Evolutionary conservation across 2,888 invertebrate genomes (phyloP).

Genomic region (Stegophylla sp.): DNA sequence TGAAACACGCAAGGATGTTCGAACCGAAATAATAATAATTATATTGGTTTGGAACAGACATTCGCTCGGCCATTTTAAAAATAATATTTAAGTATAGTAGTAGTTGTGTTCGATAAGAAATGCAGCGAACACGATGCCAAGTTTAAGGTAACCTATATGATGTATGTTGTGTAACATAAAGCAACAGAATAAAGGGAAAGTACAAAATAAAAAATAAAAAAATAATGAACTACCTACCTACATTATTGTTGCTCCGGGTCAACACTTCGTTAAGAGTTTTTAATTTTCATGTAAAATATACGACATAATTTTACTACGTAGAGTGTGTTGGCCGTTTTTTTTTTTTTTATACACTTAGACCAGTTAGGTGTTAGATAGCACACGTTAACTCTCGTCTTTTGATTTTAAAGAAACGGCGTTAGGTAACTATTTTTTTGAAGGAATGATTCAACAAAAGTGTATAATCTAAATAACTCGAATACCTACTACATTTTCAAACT

Average conservation of each 20-base stretch:
- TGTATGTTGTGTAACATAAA: constrained; percentile 46
- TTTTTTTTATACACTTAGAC: neutral
- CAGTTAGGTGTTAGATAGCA: neutral
- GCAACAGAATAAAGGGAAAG: constrained; percentile 55
- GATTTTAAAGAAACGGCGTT: too few relatives aligned
- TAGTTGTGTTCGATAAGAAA: constrained; percentile 18
- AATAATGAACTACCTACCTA: constrained; percentile 40
- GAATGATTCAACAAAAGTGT: too few relatives aligned
- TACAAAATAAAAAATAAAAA: constrained; percentile 58
- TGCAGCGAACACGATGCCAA: constrained; percentile 36
- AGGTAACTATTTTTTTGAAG: too few relatives aligned
- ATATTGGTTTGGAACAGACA: neutral
- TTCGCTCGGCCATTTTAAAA: neutral
- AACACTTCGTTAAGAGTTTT: constrained; percentile 32
- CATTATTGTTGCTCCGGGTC: constrained; percentile 41
- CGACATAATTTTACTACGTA: too few relatives aligned
- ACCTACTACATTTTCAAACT: too few relatives aligned
- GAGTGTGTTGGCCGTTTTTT: too few relatives aligned
- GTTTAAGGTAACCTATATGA: constrained; percentile 58
- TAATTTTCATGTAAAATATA: constrained; percentile 18
- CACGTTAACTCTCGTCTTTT: too few relatives aligned
- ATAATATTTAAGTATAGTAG: neutral
- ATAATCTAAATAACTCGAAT: too few relatives aligned
- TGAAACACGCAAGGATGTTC: neutral
- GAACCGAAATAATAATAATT: neutral